phyloP scores from a whole-genome alignment of 1,140 invertebrate species.

The Psix sp. region DNA sequence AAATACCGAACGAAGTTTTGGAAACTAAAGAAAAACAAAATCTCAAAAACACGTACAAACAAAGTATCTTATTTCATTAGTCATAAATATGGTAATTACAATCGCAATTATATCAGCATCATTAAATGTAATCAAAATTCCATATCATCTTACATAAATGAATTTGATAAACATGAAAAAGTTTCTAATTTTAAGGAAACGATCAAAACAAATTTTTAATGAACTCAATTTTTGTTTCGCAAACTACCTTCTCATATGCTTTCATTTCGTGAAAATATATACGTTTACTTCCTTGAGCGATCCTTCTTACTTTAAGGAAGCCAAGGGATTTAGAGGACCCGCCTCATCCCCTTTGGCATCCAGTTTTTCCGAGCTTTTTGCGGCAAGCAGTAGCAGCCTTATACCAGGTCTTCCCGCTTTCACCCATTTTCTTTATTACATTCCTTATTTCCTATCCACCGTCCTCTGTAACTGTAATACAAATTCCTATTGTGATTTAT shows the following conservation, averaged over 20 bases:
- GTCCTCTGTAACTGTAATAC: conserved; percentile 77
- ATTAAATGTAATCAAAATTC: too few relatives aligned
- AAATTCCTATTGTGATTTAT: conserved; percentile 79
- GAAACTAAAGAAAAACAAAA: too few relatives aligned
- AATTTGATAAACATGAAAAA: too few relatives aligned
- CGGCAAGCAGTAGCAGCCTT: conserved; percentile 49
- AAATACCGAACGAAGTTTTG: too few relatives aligned
- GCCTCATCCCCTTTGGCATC: conserved; percentile 59
- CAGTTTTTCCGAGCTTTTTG: conserved; percentile 60
- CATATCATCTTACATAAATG: too few relatives aligned
- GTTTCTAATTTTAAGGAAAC: too few relatives aligned
- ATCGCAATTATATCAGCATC: too few relatives aligned
- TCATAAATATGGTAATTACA: too few relatives aligned
- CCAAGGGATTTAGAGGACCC: conserved; percentile 60
- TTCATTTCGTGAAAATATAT: conserved; percentile 56
- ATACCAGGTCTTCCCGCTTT: conserved; percentile 59
- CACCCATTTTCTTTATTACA: conserved; percentile 78
- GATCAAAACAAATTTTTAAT: conserved; percentile 21
- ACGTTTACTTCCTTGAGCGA: conserved; percentile 41
- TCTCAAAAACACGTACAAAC: too few relatives aligned
- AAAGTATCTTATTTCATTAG: too few relatives aligned
- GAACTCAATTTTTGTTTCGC: conserved; percentile 32
- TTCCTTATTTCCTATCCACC: conserved; percentile 78
- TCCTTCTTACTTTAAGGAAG: conserved; percentile 62
- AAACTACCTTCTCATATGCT: conserved; percentile 53